Conservation (phyloP, 2,113 vertebrate genomes). For the Edolisoma coerulescens region DNA sequence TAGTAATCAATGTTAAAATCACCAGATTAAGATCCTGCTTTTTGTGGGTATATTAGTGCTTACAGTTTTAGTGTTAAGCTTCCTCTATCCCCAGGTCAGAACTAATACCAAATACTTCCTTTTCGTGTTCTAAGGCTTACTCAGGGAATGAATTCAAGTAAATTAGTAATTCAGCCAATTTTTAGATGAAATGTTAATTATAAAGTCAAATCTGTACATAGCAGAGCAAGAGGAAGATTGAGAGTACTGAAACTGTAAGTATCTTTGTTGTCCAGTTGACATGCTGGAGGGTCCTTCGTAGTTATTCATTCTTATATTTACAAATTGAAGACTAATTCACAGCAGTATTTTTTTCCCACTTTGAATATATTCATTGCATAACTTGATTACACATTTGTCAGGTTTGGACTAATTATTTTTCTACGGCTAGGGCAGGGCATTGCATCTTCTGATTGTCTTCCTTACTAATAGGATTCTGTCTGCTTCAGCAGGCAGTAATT, state of each 20-base stretch:
- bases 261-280: background rate
- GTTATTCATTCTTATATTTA: background rate
- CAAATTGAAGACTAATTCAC: slow-evolving; percentile 38
- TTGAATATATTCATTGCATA: slow-evolving; percentile 65
- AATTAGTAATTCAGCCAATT: background rate
- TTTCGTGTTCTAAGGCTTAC: background rate
- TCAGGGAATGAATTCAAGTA: background rate
- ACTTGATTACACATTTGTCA: slow-evolving; percentile 84
- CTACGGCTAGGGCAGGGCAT: slow-evolving; percentile 81
- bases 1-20: background rate
- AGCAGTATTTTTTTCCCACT: background rate
- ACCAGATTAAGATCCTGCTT: background rate
- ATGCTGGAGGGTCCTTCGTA: background rate
- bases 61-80: background rate
- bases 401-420: slow-evolving; percentile 87
- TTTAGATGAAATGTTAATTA: background rate
- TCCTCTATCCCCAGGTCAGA: background rate
- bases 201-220: background rate
- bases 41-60: background rate
- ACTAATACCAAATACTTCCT: background rate
- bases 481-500: slow-evolving; percentile 91
- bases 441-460: slow-evolving; percentile 77
- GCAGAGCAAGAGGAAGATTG: background rate
- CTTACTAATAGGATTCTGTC: slow-evolving; percentile 91
- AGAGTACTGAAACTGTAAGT: slow-evolving; percentile 1